A percentile compares a stretch with the other conserved stretches of the same genome.
phyloP scores from a whole-genome alignment of 2,888 invertebrate genomes.

The Chelonus formosanus region DNA sequence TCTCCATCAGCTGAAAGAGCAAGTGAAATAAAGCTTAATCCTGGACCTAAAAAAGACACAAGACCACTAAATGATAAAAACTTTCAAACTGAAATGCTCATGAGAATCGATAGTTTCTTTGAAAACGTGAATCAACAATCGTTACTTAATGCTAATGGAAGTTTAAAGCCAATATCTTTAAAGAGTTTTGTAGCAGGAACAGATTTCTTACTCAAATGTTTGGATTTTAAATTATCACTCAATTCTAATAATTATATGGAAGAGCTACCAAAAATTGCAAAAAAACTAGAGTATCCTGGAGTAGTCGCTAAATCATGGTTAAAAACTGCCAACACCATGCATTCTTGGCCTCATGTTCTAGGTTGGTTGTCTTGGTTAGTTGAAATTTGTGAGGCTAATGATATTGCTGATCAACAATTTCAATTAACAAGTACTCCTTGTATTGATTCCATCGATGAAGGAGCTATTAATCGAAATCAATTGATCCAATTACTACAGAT shows the following conservation, averaged over 20 bases:
- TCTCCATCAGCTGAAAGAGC: constrained; percentile 56
- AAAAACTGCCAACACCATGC: constrained; percentile 70
- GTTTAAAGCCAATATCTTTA: constrained; percentile 55
- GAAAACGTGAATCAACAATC: constrained; percentile 40
- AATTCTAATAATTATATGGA: constrained; percentile 56
- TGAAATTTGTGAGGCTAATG: constrained; percentile 65
- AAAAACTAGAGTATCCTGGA: constrained; percentile 69
- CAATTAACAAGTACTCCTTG: constrained; percentile 53
- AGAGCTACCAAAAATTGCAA: constrained; percentile 67
- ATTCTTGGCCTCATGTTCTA: constrained; percentile 70
- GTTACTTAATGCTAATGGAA: constrained; percentile 53
- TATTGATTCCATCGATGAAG: constrained; percentile 38
- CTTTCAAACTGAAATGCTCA: constrained; percentile 54
- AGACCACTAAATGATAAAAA: constrained; percentile 54
- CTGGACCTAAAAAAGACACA: constrained; percentile 52
- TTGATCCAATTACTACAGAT: constrained; percentile 49
- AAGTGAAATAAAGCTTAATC: constrained; percentile 45
- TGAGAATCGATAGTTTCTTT: constrained; percentile 55
- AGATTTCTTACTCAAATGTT: constrained; percentile 47
- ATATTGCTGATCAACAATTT: constrained; percentile 49
- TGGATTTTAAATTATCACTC: constrained; percentile 50
- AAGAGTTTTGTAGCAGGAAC: constrained; percentile 57
- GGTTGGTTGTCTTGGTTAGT: constrained; percentile 69
- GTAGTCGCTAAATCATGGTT: constrained; percentile 70
- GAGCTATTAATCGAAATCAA: constrained; percentile 32